Evolutionary conservation across 1,140 invertebrate species (phyloP).

Genomic region (Saccostrea echinata): DNA sequence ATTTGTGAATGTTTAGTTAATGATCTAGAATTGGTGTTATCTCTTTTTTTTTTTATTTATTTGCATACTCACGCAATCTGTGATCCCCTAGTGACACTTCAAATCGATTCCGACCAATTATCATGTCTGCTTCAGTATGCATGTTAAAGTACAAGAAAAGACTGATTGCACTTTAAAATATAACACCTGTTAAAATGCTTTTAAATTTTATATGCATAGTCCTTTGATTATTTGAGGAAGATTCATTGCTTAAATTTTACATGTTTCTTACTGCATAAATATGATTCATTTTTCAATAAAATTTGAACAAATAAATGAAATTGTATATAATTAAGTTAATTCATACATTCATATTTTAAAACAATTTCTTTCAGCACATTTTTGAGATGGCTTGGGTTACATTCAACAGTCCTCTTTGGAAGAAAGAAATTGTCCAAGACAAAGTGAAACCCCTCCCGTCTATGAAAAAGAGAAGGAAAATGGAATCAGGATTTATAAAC

Average conservation of each 20-base stretch:
- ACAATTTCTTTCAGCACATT: background rate
- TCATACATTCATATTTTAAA: too few relatives aligned
- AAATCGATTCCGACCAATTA: constrained; percentile 11
- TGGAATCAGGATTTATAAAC: constrained; percentile 65
- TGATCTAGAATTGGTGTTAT: too few relatives aligned
- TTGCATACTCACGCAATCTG: background rate
- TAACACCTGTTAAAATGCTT: background rate
- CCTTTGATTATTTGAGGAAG: background rate
- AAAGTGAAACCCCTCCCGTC: constrained; percentile 58
- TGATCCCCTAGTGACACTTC: background rate
- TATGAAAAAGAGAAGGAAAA: constrained; percentile 36
- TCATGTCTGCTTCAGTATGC: constrained; percentile 5
- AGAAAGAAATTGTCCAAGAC: constrained; percentile 59
- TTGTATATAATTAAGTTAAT: too few relatives aligned
- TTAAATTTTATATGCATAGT: background rate
- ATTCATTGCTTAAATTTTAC: background rate
- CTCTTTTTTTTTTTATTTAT: too few relatives aligned
- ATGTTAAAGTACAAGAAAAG: background rate
- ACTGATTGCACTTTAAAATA: background rate
- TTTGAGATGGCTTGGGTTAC: constrained; percentile 62
- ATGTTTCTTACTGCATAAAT: too few relatives aligned
- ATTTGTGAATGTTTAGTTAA: too few relatives aligned
- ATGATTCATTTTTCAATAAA: too few relatives aligned
- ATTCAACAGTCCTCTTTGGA: constrained; percentile 64
- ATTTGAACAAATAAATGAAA: too few relatives aligned